Evolutionary conservation across 2,888 invertebrate genomes (phyloP).

Genomic region (Drosophila paramelanica): DNA sequence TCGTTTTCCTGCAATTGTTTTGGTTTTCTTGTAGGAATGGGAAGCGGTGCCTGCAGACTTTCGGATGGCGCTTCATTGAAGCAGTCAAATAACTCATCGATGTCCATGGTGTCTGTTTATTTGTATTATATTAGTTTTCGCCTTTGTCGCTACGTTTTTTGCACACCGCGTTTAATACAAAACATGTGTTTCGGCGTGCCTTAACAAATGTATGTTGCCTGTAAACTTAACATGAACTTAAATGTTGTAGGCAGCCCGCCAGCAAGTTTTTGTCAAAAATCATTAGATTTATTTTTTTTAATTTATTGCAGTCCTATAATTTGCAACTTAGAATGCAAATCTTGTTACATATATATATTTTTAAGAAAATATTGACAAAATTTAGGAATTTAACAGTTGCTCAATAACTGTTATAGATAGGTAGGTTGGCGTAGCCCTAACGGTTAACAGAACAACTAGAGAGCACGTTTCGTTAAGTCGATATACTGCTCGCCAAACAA

Average conservation of each 20-base stretch:
- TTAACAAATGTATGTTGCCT: not conserved
- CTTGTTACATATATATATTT: not conserved
- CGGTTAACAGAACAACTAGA: not conserved
- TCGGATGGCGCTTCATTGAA: constrained; percentile 79
- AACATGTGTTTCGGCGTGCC: constrained; percentile 27
- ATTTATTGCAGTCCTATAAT: not conserved
- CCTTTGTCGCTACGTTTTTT: not conserved
- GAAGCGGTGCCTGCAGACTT: constrained; percentile 25
- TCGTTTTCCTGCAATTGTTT: constrained; percentile 7
- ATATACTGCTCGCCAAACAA: no score
- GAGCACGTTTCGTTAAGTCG: not conserved
- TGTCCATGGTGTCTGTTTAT: constrained; percentile 74
- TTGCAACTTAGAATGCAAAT: not conserved
- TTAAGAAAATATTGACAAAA: not conserved
- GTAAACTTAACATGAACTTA: not conserved
- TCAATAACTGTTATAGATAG: not conserved
- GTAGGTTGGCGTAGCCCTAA: not conserved
- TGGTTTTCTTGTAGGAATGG: not conserved
- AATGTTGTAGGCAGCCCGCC: not conserved
- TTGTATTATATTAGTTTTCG: not conserved
- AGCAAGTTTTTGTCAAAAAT: not conserved
- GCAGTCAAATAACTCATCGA: constrained; percentile 84
- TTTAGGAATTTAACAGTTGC: not conserved
- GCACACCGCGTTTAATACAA: constrained; percentile 1
- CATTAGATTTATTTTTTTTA: not conserved